phyloP scores from a whole-genome alignment of 2,113 vertebrate genomes.

The Danionella cerebrum region DNA sequence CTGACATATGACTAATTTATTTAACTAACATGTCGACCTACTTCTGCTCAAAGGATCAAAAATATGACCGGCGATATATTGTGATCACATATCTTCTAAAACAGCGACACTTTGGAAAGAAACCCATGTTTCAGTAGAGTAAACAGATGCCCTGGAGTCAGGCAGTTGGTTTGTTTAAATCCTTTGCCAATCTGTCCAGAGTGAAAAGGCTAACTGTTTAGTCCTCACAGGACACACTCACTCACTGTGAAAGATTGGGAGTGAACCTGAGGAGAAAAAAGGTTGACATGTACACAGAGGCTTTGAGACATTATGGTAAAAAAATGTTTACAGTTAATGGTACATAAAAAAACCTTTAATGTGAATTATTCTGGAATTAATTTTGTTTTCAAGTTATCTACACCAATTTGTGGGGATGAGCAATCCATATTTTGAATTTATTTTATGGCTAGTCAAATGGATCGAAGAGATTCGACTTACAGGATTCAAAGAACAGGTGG shows the following conservation, averaged over 20 bases:
- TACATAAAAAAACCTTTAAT: too few relatives aligned
- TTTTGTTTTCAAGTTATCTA: too few relatives aligned
- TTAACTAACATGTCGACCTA: background rate
- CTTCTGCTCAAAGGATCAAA: background rate
- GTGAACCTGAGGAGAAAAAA: background rate
- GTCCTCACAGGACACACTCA: background rate
- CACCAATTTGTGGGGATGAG: too few relatives aligned
- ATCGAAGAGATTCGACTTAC: too few relatives aligned
- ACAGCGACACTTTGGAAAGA: background rate
- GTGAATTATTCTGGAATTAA: too few relatives aligned
- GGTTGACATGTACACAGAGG: too few relatives aligned
- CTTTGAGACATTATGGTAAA: constrained; percentile 13
- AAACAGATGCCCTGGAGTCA: constrained; percentile 9
- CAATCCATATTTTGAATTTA: too few relatives aligned
- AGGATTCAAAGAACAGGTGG: too few relatives aligned
- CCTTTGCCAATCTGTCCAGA: constrained; percentile 13
- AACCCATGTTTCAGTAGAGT: background rate
- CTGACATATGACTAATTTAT: background rate
- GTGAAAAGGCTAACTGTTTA: constrained; percentile 19
- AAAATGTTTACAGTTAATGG: too few relatives aligned
- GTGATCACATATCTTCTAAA: background rate
- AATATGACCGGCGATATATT: background rate
- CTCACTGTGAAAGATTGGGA: background rate
- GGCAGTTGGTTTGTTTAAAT: constrained; percentile 18
- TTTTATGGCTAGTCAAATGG: too few relatives aligned